A percentile compares a stretch with the other conserved stretches of the same genome.
Evolutionary conservation across 2,797 vertebrate species (phyloP).

Genomic region (Myotis pilosus): DNA sequence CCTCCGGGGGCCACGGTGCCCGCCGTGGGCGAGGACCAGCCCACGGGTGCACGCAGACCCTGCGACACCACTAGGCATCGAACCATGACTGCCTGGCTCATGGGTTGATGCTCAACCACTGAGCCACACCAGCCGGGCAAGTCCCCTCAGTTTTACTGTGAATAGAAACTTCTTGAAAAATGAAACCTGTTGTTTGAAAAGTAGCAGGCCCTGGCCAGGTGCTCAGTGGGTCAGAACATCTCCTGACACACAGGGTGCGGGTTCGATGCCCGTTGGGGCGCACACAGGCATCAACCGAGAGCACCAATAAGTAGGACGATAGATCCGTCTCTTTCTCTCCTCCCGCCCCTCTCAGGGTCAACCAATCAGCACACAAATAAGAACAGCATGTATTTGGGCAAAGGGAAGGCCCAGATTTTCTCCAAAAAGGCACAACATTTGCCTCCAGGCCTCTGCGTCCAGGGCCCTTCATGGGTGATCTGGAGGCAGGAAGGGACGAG

Average conservation of each 20-base stretch:
- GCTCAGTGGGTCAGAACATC: too few species aligned
- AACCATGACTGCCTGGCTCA: too few species aligned
- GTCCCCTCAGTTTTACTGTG: not conserved
- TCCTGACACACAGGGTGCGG: not conserved
- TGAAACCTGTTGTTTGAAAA: not conserved
- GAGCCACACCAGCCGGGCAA: too few species aligned
- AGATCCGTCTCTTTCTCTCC: not conserved
- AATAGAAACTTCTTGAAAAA: not conserved
- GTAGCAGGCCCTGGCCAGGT: not conserved
- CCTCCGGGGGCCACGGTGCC: not conserved
- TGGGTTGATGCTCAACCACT: too few species aligned
- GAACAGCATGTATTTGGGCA: not conserved
- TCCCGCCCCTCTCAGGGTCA: not conserved
- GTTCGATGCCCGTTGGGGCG: not conserved
- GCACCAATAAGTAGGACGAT: too few species aligned
- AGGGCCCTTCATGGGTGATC: not conserved
- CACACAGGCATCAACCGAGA: not conserved
- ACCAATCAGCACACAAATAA: not conserved
- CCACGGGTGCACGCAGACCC: too few species aligned
- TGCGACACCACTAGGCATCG: rapidly evolving
- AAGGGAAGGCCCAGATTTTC: not conserved
- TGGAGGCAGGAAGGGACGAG: not conserved
- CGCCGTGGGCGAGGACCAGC: rapidly evolving
- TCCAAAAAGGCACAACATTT: too few species aligned
- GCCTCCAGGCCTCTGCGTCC: too few species aligned